phyloP scores from a whole-genome alignment of 2,797 vertebrate species.

The Sebastes alutus region DNA sequence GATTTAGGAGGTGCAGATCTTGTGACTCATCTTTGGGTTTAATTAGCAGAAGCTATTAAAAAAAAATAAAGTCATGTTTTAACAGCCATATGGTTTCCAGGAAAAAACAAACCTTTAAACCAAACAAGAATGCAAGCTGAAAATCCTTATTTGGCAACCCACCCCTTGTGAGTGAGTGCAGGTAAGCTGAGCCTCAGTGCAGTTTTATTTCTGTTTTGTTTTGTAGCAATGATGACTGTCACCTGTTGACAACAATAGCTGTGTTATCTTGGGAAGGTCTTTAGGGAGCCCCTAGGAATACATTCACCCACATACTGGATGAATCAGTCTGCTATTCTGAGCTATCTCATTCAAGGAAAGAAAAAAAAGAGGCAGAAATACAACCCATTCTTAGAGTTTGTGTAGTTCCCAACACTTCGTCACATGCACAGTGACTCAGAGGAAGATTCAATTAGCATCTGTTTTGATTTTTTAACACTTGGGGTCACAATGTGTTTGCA shows the following conservation, averaged over 20 bases:
- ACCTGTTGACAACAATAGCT: slow-evolving; percentile 57
- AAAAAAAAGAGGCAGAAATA: neutral
- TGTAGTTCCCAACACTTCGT: slow-evolving; percentile 20
- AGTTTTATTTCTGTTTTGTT: slow-evolving; percentile 12
- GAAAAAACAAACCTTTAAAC: slow-evolving; percentile 25
- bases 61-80: slow-evolving; percentile 44
- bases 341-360: slow-evolving; percentile 36
- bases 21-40: slow-evolving; percentile 32
- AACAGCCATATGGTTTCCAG: neutral
- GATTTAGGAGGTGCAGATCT: slow-evolving; percentile 29
- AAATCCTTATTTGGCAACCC: slow-evolving; percentile 42
- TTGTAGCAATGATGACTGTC: slow-evolving; percentile 13
- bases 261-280: neutral
- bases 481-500: slow-evolving; percentile 18
- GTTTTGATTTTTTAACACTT: slow-evolving; percentile 47
- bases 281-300: neutral
- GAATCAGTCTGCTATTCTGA: slow-evolving; percentile 17
- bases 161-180: neutral
- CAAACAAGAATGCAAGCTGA: slow-evolving; percentile 50
- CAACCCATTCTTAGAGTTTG: slow-evolving; percentile 30
- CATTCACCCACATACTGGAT: slow-evolving; percentile 10
- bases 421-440: slow-evolving; percentile 57
- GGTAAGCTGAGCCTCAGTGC: neutral
- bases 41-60: slow-evolving; percentile 2
- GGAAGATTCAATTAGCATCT: slow-evolving; percentile 49